phyloP scores from a whole-genome alignment of 2,888 invertebrate genomes.

The Papilio demoleus region DNA sequence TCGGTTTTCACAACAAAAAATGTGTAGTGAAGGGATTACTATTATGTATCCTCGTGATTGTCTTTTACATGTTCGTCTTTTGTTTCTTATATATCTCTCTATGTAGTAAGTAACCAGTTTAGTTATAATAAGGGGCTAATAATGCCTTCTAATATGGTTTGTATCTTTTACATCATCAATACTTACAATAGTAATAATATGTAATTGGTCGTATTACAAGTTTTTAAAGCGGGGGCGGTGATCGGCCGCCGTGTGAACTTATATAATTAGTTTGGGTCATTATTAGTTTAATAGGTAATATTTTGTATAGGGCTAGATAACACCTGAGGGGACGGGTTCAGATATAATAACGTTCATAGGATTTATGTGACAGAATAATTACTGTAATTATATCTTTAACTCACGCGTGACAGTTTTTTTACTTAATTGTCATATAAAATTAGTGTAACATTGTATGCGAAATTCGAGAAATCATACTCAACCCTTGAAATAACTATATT shows the following conservation, averaged over 20 bases:
- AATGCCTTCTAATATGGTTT: not conserved
- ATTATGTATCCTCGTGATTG: too few relatives aligned
- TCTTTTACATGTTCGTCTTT: too few relatives aligned
- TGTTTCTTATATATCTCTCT: too few relatives aligned
- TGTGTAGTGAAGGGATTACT: too few relatives aligned
- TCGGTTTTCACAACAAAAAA: too few relatives aligned
- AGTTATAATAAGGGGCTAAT: too few relatives aligned
- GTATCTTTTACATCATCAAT: constrained; percentile 55
- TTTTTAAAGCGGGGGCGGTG: constrained; percentile 44
- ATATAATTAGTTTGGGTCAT: constrained; percentile 48
- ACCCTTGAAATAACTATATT: too few relatives aligned
- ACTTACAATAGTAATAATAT: constrained; percentile 62
- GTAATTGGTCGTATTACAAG: constrained; percentile 52
- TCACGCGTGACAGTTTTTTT: not conserved
- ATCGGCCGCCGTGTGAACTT: constrained; percentile 55
- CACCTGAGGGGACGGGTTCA: constrained; percentile 1
- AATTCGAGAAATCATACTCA: not conserved
- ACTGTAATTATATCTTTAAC: constrained; percentile 4
- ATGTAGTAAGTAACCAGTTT: too few relatives aligned
- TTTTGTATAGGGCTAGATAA: constrained; percentile 37
- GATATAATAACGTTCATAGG: constrained; percentile 8
- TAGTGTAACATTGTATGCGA: not conserved
- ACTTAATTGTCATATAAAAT: not conserved
- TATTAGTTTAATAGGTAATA: constrained; percentile 42
- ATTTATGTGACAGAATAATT: constrained; percentile 30